Evolutionary conservation across 2,113 vertebrate genomes (phyloP).

Genomic region (Heloderma charlesbogerti): DNA sequence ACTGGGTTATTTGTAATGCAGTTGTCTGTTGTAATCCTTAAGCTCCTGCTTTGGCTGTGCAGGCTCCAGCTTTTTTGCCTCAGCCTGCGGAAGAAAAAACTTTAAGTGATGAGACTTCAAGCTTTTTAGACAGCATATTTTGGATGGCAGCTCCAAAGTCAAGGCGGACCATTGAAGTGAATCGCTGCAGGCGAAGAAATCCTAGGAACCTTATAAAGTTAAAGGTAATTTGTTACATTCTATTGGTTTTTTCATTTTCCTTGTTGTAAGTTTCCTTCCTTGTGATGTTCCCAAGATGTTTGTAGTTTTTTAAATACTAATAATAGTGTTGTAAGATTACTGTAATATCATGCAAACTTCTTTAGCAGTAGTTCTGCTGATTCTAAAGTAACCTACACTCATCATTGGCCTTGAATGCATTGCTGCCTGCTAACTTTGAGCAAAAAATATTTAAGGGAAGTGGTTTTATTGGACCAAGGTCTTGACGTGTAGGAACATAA

Average conservation of each 20-base stretch:
- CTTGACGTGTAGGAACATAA: background rate
- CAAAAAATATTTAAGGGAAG: background rate
- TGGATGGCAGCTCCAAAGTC: conserved; percentile 98
- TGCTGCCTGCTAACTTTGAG: background rate
- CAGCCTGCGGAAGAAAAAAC: background rate
- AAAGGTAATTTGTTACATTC: conserved; percentile 78
- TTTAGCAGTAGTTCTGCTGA: background rate
- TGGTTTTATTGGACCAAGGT: background rate
- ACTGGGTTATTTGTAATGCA: rapidly evolving
- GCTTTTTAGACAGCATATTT: conserved; percentile 80
- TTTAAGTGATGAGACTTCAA: conserved; percentile 3
- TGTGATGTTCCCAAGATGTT: no score
- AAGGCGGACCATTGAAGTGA: conserved; percentile 91
- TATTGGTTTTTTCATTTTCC: rapidly evolving
- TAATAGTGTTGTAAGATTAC: background rate
- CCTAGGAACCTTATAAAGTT: conserved; percentile 83
- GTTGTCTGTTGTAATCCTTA: background rate
- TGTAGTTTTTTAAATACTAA: background rate
- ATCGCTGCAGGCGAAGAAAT: conserved; percentile 88
- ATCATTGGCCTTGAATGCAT: background rate
- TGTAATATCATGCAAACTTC: background rate
- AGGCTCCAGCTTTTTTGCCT: conserved; percentile 71
- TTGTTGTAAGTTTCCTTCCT: background rate
- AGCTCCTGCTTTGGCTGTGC: conserved; percentile 85
- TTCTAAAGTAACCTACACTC: background rate